phyloP scores from a whole-genome alignment of 1,140 invertebrate genomes.

The Rhyzopertha dominica region DNA sequence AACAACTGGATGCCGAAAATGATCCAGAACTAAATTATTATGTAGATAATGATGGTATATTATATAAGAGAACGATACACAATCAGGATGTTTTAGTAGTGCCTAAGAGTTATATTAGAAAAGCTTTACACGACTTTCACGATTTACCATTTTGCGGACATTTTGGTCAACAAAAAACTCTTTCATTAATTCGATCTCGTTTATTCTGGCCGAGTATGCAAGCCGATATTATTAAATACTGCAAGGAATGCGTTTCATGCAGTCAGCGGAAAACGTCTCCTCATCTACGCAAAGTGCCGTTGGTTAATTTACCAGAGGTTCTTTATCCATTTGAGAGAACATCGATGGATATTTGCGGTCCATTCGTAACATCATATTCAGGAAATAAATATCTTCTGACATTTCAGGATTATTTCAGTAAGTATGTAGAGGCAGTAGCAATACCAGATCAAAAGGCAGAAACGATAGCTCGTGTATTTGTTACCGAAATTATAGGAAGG shows the following conservation, averaged over 20 bases:
- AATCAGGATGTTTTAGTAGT: neutral
- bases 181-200: too few species aligned
- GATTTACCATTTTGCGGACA: slow-evolving; percentile 9
- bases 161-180: slow-evolving; percentile 9
- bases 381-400: slow-evolving; percentile 10
- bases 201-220: neutral
- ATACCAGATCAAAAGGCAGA: too few species aligned
- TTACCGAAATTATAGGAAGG: too few species aligned
- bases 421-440: too few species aligned
- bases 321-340: slow-evolving; percentile 1
- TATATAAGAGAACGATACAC: slow-evolving; percentile 1
- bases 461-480: too few species aligned
- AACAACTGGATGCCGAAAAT: too few species aligned
- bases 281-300: neutral
- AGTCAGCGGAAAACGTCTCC: slow-evolving; percentile 2
- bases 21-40: too few species aligned
- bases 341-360: slow-evolving; percentile 8
- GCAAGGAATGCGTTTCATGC: slow-evolving; percentile 4
- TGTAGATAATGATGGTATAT: neutral
- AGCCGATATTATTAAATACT: slow-evolving; percentile 14
- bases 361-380: neutral
- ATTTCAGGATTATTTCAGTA: slow-evolving; percentile 11
- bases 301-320: neutral
- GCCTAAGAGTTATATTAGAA: neutral
- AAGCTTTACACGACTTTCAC: slow-evolving; percentile 5